phyloP scores from a whole-genome alignment of 2,888 invertebrate genomes.

The Baronia brevicornis region DNA sequence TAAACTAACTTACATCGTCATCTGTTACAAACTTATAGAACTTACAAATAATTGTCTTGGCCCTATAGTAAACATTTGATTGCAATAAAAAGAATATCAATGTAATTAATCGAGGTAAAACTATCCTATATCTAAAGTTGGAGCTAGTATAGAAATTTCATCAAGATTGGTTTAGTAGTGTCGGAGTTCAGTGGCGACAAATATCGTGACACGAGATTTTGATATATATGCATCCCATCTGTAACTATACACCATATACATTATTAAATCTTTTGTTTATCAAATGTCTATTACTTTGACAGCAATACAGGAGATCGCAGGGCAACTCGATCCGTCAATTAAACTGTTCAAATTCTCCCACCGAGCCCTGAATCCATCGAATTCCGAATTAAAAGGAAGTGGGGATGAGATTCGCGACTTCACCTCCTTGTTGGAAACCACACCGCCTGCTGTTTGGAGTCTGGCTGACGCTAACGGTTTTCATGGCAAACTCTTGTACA shows the following conservation, averaged over 20 bases:
- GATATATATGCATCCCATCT: conserved; percentile 15
- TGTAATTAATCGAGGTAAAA: too few relatives aligned
- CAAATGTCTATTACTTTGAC: conserved; percentile 17
- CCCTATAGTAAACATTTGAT: too few relatives aligned
- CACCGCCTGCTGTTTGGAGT: conserved; percentile 72
- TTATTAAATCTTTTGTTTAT: conserved; percentile 6
- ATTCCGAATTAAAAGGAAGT: conserved; percentile 25
- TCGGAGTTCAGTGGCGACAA: too few relatives aligned
- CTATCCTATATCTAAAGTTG: too few relatives aligned
- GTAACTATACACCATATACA: conserved; percentile 8
- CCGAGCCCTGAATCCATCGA: conserved; percentile 38
- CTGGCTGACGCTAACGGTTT: conserved; percentile 79
- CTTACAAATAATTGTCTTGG: too few relatives aligned
- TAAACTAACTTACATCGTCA: too few relatives aligned
- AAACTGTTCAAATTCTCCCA: conserved; percentile 78
- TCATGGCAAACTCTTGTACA: conserved; percentile 90
- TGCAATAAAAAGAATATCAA: too few relatives aligned
- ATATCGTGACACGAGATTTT: too few relatives aligned
- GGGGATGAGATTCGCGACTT: conserved; percentile 74
- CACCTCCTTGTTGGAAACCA: conserved; percentile 73
- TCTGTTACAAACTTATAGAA: too few relatives aligned
- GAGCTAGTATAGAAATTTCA: too few relatives aligned
- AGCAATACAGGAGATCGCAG: conserved; percentile 83
- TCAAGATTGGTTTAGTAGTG: too few relatives aligned
- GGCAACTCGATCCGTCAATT: conserved; percentile 79